These are phyloP conservation scores for Melanotaenia duboulayi DNA, from an alignment of 2,113 vertebrate species.

Conservation along the genomic window DNA sequence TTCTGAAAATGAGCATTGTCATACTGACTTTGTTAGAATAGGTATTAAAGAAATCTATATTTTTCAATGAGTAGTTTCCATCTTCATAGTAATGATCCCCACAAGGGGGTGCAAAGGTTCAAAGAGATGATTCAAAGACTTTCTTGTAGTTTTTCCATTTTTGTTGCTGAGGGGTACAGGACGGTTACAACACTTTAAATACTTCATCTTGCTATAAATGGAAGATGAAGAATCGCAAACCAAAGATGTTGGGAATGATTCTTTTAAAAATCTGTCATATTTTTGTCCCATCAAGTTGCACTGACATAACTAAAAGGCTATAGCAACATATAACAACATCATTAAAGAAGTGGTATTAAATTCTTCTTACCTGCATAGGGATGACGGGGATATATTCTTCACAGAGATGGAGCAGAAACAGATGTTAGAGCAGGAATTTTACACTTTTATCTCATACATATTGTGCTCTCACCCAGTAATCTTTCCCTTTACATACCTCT, in stretches of 20 bases:
- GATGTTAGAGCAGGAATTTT: background rate
- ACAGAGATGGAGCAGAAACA: constrained; percentile 27
- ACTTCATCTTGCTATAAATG: background rate
- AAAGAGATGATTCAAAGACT: too few species aligned
- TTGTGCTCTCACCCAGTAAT: background rate
- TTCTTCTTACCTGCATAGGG: constrained; percentile 54
- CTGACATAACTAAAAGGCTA: background rate
- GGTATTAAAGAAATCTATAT: background rate
- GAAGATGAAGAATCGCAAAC: background rate
- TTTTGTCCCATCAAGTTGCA: too few species aligned
- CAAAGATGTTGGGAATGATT: too few species aligned
- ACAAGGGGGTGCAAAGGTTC: background rate
- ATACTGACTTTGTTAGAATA: background rate
- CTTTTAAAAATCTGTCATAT: background rate
- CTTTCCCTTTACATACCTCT: constrained; percentile 60
- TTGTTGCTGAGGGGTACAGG: too few species aligned
- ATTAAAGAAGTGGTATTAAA: background rate
- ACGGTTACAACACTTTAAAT: too few species aligned
- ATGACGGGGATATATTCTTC: constrained; percentile 58
- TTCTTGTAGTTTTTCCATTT: too few species aligned
- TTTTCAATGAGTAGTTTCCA: background rate
- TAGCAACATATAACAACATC: too few species aligned
- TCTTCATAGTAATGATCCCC: background rate
- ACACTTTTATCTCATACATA: background rate
- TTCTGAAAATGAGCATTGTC: too few species aligned